These are phyloP conservation scores for Drosophila meridionalis DNA, from an alignment of 2,888 invertebrate species.

Conservation along the genomic window DNA sequence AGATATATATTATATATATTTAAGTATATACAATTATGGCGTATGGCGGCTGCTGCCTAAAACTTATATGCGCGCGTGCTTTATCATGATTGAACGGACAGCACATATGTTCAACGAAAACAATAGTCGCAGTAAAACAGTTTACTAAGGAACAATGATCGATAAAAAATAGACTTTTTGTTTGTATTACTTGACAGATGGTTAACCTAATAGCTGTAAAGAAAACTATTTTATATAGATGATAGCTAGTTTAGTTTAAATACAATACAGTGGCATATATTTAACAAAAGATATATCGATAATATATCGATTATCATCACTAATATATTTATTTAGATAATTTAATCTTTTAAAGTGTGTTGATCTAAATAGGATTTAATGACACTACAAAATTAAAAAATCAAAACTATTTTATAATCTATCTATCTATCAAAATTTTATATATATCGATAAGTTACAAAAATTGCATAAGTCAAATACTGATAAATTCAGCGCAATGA, in stretches of 20 bases:
- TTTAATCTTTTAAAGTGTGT: neutral
- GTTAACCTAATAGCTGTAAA: neutral
- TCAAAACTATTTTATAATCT: neutral
- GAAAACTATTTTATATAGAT: neutral
- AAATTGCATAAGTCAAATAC: neutral
- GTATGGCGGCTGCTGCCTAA: slow-evolving; percentile 4
- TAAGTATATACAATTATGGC: slow-evolving; percentile 5
- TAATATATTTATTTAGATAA: neutral
- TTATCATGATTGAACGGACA: slow-evolving; percentile 22
- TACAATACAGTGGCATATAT: neutral
- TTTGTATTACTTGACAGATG: neutral
- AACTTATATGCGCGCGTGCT: slow-evolving; percentile 13
- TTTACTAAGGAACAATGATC: slow-evolving; percentile 1
- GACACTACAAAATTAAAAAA: no score
- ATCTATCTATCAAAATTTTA: neutral
- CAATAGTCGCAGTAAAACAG: neutral
- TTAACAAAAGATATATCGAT: neutral
- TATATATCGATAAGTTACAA: neutral
- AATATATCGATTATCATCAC: neutral
- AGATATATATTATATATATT: neutral
- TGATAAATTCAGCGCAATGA: neutral
- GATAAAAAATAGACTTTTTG: neutral
- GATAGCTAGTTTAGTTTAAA: neutral
- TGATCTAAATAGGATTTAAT: no score
- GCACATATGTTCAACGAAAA: slow-evolving; percentile 8